These are phyloP conservation scores for rat (Rattus norvegicus) DNA, from an alignment of 2,113 vertebrate species.

Conservation along the genomic window DNA sequence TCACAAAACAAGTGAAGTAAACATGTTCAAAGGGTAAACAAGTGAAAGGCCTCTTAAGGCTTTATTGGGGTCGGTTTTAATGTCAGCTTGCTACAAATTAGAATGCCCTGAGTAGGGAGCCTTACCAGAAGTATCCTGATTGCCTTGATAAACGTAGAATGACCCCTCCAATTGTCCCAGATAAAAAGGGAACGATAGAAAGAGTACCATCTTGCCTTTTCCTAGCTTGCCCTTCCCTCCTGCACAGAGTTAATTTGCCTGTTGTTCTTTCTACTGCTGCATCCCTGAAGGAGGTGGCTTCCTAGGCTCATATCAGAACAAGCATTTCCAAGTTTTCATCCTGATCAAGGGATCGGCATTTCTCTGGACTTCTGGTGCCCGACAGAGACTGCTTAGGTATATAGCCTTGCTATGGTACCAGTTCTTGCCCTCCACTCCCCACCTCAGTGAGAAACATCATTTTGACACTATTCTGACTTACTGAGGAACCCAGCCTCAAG, in stretches of 20 bases:
- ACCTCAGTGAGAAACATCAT: neutral
- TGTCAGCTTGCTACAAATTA: neutral
- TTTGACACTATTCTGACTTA: neutral
- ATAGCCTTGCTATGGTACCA: neutral
- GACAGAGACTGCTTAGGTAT: neutral
- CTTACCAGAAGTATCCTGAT: neutral
- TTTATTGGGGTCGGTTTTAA: neutral
- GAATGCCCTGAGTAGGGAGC: neutral
- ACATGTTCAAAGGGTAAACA: neutral
- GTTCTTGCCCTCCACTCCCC: neutral
- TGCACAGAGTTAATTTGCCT: neutral
- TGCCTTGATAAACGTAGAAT: neutral
- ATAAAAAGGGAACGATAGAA: neutral
- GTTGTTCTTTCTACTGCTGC: neutral
- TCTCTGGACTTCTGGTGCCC: neutral
- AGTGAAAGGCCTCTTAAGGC: neutral
- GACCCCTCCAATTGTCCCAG: neutral
- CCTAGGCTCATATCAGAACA: neutral
- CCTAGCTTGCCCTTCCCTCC: neutral
- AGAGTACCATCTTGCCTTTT: neutral
- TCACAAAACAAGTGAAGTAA: neutral
- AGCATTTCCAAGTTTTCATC: neutral
- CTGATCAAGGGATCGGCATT: neutral
- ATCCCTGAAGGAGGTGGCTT: neutral
- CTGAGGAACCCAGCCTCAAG: neutral